Percentiles rank a stretch among this genome's conserved stretches.
These are phyloP conservation scores for Shargacucullia verbasci DNA, from an alignment of 2,888 invertebrate species.

Conservation along the genomic window DNA sequence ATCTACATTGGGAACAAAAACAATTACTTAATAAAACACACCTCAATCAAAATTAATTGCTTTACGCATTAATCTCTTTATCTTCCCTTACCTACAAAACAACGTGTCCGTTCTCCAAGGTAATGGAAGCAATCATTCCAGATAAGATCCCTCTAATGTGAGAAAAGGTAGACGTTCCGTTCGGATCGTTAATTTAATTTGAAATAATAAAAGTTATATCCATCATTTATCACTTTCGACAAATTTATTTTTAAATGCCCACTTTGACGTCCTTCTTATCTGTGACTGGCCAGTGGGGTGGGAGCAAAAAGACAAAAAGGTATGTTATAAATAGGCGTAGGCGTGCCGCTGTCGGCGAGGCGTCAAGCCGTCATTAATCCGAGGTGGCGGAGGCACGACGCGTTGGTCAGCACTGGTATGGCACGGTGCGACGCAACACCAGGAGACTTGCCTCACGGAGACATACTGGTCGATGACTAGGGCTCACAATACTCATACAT, in stretches of 20 bases:
- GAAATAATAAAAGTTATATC: conserved; percentile 88
- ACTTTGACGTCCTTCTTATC: conserved; percentile 83
- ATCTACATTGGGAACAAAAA: conserved; percentile 84
- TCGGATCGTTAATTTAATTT: conserved; percentile 88
- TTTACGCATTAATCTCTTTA: conserved; percentile 88
- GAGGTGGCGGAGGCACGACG: conserved; percentile 40
- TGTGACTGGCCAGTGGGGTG: conserved; percentile 76
- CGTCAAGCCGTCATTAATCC: conserved; percentile 72
- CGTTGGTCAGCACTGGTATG: conserved; percentile 23
- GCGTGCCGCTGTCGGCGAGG: conserved; percentile 76
- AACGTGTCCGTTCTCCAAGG: conserved; percentile 84
- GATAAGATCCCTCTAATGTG: conserved; percentile 88
- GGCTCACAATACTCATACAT: conserved; percentile 14
- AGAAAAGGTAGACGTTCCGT: conserved; percentile 86
- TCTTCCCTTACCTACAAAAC: conserved; percentile 84
- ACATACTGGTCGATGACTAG: conserved; percentile 1
- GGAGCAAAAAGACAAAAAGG: conserved; percentile 75
- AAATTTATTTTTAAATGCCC: conserved; percentile 89
- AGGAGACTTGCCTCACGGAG: not conserved
- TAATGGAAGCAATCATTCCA: conserved; percentile 89
- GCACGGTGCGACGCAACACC: not conserved
- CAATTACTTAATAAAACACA: conserved; percentile 88
- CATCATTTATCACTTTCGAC: conserved; percentile 89
- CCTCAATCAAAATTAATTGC: conserved; percentile 89
- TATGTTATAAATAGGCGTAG: conserved; percentile 78